Base-by-base conservation (phyloP, 2,888 invertebrate species). In the Plutella xylostella region DNA sequence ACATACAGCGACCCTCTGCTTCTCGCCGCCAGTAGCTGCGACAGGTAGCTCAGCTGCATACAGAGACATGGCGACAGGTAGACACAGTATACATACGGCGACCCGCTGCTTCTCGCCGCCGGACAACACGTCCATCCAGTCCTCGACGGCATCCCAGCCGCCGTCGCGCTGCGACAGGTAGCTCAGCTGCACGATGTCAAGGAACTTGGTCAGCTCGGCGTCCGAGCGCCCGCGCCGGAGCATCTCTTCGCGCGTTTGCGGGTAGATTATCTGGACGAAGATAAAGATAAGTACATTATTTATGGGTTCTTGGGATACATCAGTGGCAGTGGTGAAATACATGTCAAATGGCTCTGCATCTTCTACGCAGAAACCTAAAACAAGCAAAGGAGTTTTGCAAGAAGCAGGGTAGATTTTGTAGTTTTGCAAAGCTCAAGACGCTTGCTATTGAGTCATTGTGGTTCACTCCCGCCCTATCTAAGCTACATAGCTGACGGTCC, bases 21-120 rank as follows among this genome's bases (percentile, higher is more conserved):
- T 99, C 82, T 99, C 98, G n/a, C 98, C 99, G 0, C 99, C 99
- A 28, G 96, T n/a, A n/a, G n/a, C n/a, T n/a, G n/a, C n/a, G n/a
- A n/a, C 11, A 25, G 25, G 25, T 25, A 25, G 6, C 6, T 7
- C 25, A 25, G 25, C 25, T 25, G 25, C 11, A 25, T 25, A 25
- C 11, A 25, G 25, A 7, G 5, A 25, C 6, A 25, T n/a, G n/a
- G n/a, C 31, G n/a, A 31, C 31, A 31, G 31, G n/a, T n/a, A n/a
- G n/a, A n/a, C n/a, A 19, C 17, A 17, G 11, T 15, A 43, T 39
- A 54, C 73, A 65, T 64, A 94, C 92, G 42, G 98, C 98, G 58
- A 99, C 91, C 63, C 98, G 86, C 76, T 99, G 99, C 65, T 99
- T 99, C 82, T 99, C 98, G 12, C 98, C 99, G 0, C 99, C 99